Evolutionary conservation across 2,888 invertebrate species (phyloP), one percentile per base, ranked within the genome.

Genomic region (Lepetodrilus schrolli): DNA sequence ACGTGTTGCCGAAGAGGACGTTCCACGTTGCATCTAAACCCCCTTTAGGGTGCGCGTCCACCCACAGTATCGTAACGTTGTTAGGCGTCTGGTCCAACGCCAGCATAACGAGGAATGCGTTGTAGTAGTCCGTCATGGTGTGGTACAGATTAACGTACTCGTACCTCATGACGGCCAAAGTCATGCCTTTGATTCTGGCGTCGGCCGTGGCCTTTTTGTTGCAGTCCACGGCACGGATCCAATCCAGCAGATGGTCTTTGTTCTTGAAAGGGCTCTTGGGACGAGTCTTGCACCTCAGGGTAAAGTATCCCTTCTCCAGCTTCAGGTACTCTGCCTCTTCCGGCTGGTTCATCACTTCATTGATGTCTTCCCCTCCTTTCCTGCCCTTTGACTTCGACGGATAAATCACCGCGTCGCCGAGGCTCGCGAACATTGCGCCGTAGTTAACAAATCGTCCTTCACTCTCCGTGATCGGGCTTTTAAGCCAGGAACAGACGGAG

Each of bases 41-140:
- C 3, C 89, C 89, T 13, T 74, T 49, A 0, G 90, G 90, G 74
- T 90, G 90, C 2, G 85, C 87, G 74, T 90, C 90, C 13, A 89
- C 77, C 65, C 85, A 81, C 20, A 90, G 74, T 13, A 90, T 83
- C 20, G 83, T 86, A 0, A 84, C 78, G 8, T 84, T 72, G n/a
- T 79, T 74, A 2, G 83, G 82, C 8, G 78, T 65, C 10, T 79
- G 58, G 38, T 80, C 70, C 36, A 86, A 85, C 5, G 83, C 75
- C 17, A 81, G 76, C 51, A 82, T 76, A 73, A 86, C 78, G 4
- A 88, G 76, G 66, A 84, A 89, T 1, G 86, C 84, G 73, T 86
- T 87, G 77, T 83, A 89, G 73, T 82, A 83, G 75, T 89, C 88
- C 0, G 86, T 85, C 81, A 89, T 85, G 0, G 87, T 85, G 69